phyloP scores from a whole-genome alignment of 2,888 invertebrate species.

The Drosophila hamatofila region DNA sequence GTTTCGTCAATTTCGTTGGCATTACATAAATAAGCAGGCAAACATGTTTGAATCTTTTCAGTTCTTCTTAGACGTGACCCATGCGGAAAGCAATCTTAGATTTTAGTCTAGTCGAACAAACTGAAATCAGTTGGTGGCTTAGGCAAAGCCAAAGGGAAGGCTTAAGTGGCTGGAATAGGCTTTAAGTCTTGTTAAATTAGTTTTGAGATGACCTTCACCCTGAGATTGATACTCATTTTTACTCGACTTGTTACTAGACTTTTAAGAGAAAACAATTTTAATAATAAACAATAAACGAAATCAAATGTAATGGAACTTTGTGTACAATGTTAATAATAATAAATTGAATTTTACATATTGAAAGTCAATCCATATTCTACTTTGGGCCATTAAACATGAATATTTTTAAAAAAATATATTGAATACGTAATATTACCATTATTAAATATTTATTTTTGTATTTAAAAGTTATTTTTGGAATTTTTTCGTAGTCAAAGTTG shows the following conservation, averaged over 20 bases:
- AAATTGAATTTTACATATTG: no score
- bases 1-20: slow-evolving; percentile 66
- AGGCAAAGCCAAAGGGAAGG: not conserved
- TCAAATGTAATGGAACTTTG: not conserved
- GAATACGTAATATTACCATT: no score
- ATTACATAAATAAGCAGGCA: slow-evolving; percentile 41
- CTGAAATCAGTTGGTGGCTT: slow-evolving; percentile 16
- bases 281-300: no score
- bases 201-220: not conserved
- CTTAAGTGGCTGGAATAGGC: not conserved
- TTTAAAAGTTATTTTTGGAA: no score
- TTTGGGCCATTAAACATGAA: no score
- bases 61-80: not conserved
- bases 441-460: no score
- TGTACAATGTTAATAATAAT: not conserved
- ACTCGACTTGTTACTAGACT: not conserved
- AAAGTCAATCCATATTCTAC: no score
- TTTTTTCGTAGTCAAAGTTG: no score
- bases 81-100: not conserved
- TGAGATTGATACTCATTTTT: not conserved
- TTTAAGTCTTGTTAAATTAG: not conserved
- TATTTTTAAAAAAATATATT: no score
- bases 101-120: not conserved
- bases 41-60: not conserved
- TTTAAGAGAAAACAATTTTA: not conserved